Evolutionary conservation across 2,113 vertebrate genomes (phyloP).

Genomic region (Aldabrachelys gigantea): DNA sequence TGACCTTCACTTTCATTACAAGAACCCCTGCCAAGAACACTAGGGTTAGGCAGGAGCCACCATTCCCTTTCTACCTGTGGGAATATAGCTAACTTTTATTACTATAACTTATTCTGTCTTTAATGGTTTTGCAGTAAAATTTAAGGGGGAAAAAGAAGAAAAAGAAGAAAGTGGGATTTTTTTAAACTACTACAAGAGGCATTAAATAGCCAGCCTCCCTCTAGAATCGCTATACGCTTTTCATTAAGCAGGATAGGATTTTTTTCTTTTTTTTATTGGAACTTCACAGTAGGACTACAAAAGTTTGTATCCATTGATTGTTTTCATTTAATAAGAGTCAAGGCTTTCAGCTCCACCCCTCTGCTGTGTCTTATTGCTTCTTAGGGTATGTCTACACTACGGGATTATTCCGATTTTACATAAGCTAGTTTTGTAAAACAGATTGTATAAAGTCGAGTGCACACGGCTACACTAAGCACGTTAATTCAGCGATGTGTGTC

Average conservation of each 20-base stretch:
- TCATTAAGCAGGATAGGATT: conserved; percentile 15
- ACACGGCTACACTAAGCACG: too few relatives aligned
- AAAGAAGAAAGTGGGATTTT: conserved; percentile 66
- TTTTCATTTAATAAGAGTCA: conserved; percentile 64
- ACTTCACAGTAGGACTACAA: conserved; percentile 54
- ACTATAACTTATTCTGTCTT: conserved; percentile 74
- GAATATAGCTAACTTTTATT: conserved; percentile 72
- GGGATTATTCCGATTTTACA: too few relatives aligned
- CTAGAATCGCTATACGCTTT: conserved; percentile 56
- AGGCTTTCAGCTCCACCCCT: conserved; percentile 21
- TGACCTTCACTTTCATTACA: conserved; percentile 59
- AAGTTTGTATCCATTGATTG: conserved; percentile 55
- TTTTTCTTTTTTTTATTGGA: conserved; percentile 48
- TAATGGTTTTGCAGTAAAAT: conserved; percentile 75
- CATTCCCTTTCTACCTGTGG: conserved; percentile 56
- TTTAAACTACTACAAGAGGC: conserved; percentile 63
- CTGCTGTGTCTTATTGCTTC: conserved; percentile 44
- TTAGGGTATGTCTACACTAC: neutral
- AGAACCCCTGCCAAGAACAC: conserved; percentile 61
- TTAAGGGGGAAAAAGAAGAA: conserved; percentile 17
- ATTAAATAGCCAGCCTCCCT: conserved; percentile 62
- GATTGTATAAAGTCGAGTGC: too few relatives aligned
- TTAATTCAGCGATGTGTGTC: too few relatives aligned
- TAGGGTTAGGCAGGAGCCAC: conserved; percentile 57
- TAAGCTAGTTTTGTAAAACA: too few relatives aligned